Evolutionary conservation across 2,113 vertebrate species (phyloP).

Genomic region (Cricetomys ansorgei): DNA sequence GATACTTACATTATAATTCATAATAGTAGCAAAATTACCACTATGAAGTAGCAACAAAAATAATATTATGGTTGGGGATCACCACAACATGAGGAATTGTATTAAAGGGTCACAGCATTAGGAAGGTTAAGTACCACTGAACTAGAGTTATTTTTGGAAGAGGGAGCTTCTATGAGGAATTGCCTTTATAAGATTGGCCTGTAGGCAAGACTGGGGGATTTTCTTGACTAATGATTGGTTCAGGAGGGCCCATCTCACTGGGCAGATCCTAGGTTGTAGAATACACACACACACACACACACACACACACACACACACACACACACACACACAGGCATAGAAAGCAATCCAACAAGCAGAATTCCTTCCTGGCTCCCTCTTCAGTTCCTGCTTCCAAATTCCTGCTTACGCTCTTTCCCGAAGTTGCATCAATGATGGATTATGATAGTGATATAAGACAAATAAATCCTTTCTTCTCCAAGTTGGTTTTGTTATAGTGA

Average conservation of each 20-base stretch:
- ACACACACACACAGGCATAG: too few species aligned
- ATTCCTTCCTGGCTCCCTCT: not conserved
- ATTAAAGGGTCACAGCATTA: too few species aligned
- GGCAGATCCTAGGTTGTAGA: not conserved
- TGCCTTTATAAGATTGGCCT: not conserved
- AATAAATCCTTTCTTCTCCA: not conserved
- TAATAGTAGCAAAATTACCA: too few species aligned
- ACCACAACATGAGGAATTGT: too few species aligned
- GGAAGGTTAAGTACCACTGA: too few species aligned
- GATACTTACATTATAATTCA: too few species aligned
- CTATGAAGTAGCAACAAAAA: too few species aligned
- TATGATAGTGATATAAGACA: not conserved
- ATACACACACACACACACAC: too few species aligned
- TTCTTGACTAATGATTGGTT: not conserved
- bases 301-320: too few species aligned
- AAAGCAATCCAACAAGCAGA: not conserved
- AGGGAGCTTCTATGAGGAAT: not conserved
- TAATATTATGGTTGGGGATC: too few species aligned
- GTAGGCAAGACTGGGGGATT: not conserved
- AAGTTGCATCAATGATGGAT: not conserved
- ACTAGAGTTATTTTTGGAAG: too few species aligned
- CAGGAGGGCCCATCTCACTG: not conserved
- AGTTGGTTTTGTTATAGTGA: not conserved
- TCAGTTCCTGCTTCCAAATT: not conserved
- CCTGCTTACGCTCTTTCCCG: not conserved